A percentile compares a stretch with the other conserved stretches of the same genome.
phyloP scores from a whole-genome alignment of 2,113 vertebrate genomes.

The Setophaga coronata region DNA sequence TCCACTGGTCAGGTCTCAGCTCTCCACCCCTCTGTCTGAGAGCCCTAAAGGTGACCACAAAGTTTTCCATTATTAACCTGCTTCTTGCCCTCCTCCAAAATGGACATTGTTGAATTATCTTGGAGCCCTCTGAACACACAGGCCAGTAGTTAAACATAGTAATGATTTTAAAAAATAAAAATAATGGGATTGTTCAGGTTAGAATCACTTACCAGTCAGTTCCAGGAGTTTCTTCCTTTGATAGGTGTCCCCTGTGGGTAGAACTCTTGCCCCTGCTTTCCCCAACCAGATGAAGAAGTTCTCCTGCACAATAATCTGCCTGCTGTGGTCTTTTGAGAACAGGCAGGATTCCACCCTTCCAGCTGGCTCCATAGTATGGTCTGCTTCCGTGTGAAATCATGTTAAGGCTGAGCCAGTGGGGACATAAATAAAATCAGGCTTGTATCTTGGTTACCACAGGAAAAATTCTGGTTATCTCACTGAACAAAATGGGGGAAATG shows the following conservation, averaged over 20 bases:
- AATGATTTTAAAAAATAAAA: background rate
- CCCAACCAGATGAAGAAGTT: background rate
- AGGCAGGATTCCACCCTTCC: background rate
- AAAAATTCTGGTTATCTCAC: background rate
- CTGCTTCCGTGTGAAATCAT: constrained; percentile 32
- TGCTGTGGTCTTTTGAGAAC: background rate
- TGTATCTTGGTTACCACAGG: constrained; percentile 44
- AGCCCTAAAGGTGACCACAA: background rate
- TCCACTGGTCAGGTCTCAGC: background rate
- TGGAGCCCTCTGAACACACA: background rate
- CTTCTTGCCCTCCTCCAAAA: background rate
- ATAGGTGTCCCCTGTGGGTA: background rate
- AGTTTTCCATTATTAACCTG: background rate
- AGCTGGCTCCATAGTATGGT: background rate
- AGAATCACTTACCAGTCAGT: constrained; percentile 13
- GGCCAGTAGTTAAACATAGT: background rate
- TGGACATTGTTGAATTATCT: background rate
- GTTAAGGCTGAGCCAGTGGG: constrained; percentile 5
- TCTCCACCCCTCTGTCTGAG: background rate
- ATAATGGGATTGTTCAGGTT: background rate
- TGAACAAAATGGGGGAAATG: background rate
- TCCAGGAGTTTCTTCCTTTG: background rate
- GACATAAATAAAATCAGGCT: constrained; percentile 37
- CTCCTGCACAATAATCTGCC: background rate
- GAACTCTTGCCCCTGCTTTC: background rate